phyloP scores from a whole-genome alignment of 2,888 invertebrate genomes.

The Cosmia pyralina region DNA sequence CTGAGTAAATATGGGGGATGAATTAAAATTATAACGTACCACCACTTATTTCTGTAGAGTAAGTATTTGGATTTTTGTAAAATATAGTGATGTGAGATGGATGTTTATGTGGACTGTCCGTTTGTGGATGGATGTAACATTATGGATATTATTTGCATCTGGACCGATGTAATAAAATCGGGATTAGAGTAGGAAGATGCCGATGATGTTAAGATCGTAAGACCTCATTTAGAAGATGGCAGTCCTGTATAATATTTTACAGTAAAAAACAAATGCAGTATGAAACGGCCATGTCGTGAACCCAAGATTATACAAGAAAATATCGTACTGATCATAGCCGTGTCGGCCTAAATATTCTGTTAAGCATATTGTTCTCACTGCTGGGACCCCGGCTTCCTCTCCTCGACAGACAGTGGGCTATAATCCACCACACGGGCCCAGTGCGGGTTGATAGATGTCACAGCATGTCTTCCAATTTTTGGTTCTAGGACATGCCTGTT shows the following conservation, averaged over 20 bases:
- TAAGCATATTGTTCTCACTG: no score
- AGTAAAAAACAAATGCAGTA: neutral
- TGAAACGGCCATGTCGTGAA: neutral
- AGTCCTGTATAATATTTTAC: no score
- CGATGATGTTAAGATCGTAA: neutral
- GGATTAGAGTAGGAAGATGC: neutral
- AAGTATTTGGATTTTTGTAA: conserved; percentile 44
- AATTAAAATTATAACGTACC: conserved; percentile 82
- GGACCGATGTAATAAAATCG: neutral
- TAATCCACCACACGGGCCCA: no score
- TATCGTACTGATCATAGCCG: neutral
- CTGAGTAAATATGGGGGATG: conserved; percentile 69
- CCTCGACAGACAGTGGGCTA: no score
- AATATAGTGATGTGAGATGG: conserved; percentile 4
- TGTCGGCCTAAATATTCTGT: neutral
- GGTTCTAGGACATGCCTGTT: no score
- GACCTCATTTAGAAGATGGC: neutral
- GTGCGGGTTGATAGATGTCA: no score
- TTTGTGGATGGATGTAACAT: neutral
- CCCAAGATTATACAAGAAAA: neutral
- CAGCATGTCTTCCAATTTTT: no score
- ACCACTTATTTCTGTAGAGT: conserved; percentile 51
- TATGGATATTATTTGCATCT: neutral
- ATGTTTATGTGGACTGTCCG: neutral
- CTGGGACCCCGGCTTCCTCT: no score